Evolutionary conservation across 2,797 vertebrate species (phyloP), one percentile per base, ranked within the genome.

Genomic region (Gymnothorax reevesii): DNA sequence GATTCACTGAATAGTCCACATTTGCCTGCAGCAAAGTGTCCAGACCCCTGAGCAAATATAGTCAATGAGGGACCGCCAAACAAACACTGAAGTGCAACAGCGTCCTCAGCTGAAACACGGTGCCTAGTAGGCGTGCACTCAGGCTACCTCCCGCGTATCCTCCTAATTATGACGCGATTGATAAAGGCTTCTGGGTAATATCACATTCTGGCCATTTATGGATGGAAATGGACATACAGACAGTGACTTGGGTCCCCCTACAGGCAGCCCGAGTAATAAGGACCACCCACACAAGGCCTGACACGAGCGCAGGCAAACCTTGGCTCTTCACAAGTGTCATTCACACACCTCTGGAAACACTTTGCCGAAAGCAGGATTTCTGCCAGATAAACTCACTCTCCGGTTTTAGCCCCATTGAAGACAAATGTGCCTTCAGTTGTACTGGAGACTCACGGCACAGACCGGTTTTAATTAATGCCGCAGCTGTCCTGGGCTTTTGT

Each of bases 401-500:
- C 9, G n/a, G 13, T 52, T 55, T 54, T 52, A 80, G 33, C 9
- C 49, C 20, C 77, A 80, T 15, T 7, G 77, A 42, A 22, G 77
- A 9, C 13, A n/a, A 3, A 17, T 9, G 20, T 42, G 42, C 33
- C 9, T 52, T 55, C 52, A 4, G 22, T 54, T 82, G 79, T 82
- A 55, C 55, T 57, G 20, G 80, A 82, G 54, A 82, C 80, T 54
- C 8, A 82, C 9, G 22, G 80, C 54, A 82, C 17, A n/a, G 80
- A 82, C 20, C 52, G 27, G n/a, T 82, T 82, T 57, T 82, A 57
- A 82, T 82, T 82, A 82, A 82, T 82, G 80, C 22, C 8, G 52
- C 80, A 57, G 57, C 80, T 57, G 80, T 55, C 52, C 22, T 15
- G 5, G 15, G 9, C 80, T 22, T 12, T 57, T 57, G 80, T 57